Conservation (phyloP, 2,113 vertebrate species). For the Nettapus auritus region DNA sequence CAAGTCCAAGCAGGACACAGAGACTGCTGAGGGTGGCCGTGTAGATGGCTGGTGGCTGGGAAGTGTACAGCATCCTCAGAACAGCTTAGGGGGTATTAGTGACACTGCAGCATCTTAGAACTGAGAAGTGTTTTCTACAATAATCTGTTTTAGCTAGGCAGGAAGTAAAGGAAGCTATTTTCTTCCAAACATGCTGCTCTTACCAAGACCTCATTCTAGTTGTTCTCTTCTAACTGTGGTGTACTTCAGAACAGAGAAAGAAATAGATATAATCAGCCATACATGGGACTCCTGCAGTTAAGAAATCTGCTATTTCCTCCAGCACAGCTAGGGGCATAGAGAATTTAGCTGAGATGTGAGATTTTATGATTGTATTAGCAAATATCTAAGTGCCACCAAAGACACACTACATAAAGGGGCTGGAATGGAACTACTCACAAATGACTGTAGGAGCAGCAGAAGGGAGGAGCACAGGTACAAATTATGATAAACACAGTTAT, state of each 20-base stretch:
- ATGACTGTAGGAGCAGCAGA: background rate
- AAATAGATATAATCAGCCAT: background rate
- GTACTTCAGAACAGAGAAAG: background rate
- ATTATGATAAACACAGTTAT: background rate
- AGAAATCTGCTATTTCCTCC: background rate
- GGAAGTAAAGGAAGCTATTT: background rate
- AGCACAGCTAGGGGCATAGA: background rate
- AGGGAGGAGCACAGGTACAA: background rate
- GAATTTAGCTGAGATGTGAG: background rate
- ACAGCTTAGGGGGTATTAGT: background rate
- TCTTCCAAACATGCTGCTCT: background rate
- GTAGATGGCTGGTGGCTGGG: background rate
- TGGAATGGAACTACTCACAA: background rate
- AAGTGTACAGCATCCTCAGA: background rate
- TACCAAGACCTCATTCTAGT: background rate
- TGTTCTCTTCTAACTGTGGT: background rate
- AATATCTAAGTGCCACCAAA: background rate
- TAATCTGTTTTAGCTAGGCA: background rate
- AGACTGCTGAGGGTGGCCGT: background rate
- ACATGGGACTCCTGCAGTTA: background rate
- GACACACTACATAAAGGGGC: background rate
- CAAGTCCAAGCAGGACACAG: background rate
- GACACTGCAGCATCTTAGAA: background rate
- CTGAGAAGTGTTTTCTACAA: background rate
- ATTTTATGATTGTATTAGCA: background rate